These are phyloP conservation scores for Limenitis camilla DNA, from an alignment of 2,888 invertebrate species.

Conservation along the genomic window DNA sequence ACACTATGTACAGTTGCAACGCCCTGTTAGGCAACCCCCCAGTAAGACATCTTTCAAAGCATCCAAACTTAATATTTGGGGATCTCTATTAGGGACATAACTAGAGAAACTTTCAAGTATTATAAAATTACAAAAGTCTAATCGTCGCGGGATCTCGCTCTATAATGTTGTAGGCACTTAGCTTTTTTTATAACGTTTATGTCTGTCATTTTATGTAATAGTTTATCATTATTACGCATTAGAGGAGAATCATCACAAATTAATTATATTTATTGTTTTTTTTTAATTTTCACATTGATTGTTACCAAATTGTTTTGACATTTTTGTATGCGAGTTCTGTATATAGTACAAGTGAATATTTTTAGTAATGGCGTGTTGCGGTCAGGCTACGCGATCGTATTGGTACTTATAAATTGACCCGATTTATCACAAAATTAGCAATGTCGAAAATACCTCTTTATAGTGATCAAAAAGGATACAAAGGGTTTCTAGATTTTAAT, in stretches of 20 bases:
- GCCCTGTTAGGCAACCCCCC: no score
- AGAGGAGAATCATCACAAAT: constrained; percentile 29
- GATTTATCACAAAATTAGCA: constrained; percentile 47
- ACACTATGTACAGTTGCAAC: no score
- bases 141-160: constrained; percentile 17
- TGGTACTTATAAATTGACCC: constrained; percentile 46
- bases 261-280: constrained; percentile 22
- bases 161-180: constrained; percentile 16
- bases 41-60: no score
- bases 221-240: constrained; percentile 12
- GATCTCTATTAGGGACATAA: no score
- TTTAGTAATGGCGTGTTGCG: constrained; percentile 25
- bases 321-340: constrained; percentile 48
- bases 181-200: constrained; percentile 15
- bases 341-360: constrained; percentile 55
- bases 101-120: no score
- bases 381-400: constrained; percentile 17
- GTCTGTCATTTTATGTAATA: constrained; percentile 16
- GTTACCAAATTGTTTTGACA: constrained; percentile 56
- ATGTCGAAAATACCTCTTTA: constrained; percentile 70
- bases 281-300: constrained; percentile 30
- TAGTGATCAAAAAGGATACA: constrained; percentile 65
- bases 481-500: constrained; percentile 65
- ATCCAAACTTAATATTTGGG: no score
- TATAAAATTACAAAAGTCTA: no score